Base-by-base conservation (phyloP, 1,140 invertebrate genomes). In the roundworm (Caenorhabditis elegans) region DNA sequence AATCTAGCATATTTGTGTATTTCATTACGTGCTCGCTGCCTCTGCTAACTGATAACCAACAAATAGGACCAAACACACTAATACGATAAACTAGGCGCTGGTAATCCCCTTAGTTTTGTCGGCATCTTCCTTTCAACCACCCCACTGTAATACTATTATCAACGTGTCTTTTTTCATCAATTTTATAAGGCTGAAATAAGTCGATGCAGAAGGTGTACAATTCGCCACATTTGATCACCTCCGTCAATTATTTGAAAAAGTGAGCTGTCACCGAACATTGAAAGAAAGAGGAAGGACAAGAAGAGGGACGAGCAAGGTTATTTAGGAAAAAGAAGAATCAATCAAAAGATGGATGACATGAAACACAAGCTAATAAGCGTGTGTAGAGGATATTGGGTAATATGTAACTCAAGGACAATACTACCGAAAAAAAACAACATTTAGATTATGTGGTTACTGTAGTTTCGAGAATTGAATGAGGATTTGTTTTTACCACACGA, bases 291-390 rank as follows among this genome's bases (percentile, higher is more conserved):
- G 15, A 43, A 43, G 5, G 39, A 43, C 39, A 43, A 5, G 39
- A 43, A 43, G 39, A 15, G 15, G 39, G 39, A 13, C 22, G 49
- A 53, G 49, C 49, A 53, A 53, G 49, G 49, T 53, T 53, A 24
- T 24, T 6, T 6, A 26, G 46, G n/a, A 48, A 48, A 5, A n/a
- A 5, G 15, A 5, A 5, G 39, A 43, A 53, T 53, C 49, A 53
- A 53, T 53, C 49, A 5, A 10, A n/a, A 24, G 22, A 34, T 8
- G 36, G 26, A 55, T 55, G 26, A 53, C 10, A 19, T 47, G 48
- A 77, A 49, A 53, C 13, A 53, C n/a, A 53, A n/a, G n/a, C 49
- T 53, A 53, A 53, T 53, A 53, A 53, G 49, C 49, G 49, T 53
- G 49, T 53, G n/a, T 1, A 43, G 15, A 43, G 39, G 39, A 43